Base-by-base conservation (phyloP, 2,888 invertebrate genomes). In the Apoda limacodes region DNA sequence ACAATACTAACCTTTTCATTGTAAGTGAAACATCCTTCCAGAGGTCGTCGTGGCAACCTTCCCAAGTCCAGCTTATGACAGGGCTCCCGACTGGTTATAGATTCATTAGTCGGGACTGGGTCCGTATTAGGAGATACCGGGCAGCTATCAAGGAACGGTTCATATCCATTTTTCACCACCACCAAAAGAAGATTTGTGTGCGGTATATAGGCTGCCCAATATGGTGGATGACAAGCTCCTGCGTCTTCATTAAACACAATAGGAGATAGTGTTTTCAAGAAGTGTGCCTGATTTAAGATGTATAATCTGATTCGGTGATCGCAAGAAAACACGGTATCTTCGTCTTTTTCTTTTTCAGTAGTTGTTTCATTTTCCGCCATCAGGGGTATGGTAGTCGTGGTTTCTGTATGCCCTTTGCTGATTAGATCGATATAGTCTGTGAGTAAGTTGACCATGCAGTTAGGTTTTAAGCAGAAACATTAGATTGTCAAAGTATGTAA, bases 111-210 rank as follows among this genome's bases (percentile, higher is more conserved):
- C 41, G 58, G 64, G 42, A 44, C 59, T 45, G 62, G 82, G 52
- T 52, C 81, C 38, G 90, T 85, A 6, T 90, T 84, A 9, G 89
- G 82, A 28, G 93, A 78, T 30, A 87, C 55, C 12, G 42, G 66
- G 66, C 74, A 74, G 5, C 54, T 43, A 1, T 34, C 34, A 2
- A 39, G 33, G 15, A 56, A 63, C 5, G 42, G 40, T 34, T 45
- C 53, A 2, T 55, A 48, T 2, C 57, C 54, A 3, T 48, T 75
- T 50, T 90, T 83, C 3, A 93, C 85, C 9, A 91, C 89, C 25
- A 93, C 83, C 39, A 94, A 66, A 17, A 93, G 55, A 34, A 94
- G 71, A 71, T 94, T 94, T 12, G 92, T 92, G 50, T 88, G 84
- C 1, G 87, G 85, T 20, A 94, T 86, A 52, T 86, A 83, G 42